A percentile compares a stretch with the other conserved stretches of the same genome.
These are phyloP conservation scores for Botia kubotai DNA, from an alignment of 2,797 vertebrate species.

Conservation along the genomic window DNA sequence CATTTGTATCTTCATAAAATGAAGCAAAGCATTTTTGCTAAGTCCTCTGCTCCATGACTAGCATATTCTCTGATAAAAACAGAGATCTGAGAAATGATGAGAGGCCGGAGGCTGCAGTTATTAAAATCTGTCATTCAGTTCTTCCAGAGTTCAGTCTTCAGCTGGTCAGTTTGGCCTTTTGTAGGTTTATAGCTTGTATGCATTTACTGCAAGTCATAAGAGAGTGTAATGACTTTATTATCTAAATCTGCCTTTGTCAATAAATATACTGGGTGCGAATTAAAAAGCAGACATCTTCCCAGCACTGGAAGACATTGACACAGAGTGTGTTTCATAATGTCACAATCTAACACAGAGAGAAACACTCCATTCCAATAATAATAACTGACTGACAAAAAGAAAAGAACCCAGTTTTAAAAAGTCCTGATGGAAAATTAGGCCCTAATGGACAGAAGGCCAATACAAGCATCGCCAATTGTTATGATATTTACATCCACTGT, in stretches of 20 bases:
- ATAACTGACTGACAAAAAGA: constrained; percentile 35
- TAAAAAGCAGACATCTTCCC: constrained; percentile 47
- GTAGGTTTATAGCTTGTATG: constrained; percentile 17
- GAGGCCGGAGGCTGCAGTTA: constrained; percentile 18
- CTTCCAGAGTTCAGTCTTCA: constrained; percentile 13
- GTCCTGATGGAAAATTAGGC: constrained; percentile 14
- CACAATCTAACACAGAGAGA: constrained; percentile 38
- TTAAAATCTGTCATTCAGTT: constrained; percentile 32
- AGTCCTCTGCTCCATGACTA: constrained; percentile 15
- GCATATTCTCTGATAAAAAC: constrained; percentile 12
- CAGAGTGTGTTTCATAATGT: constrained; percentile 37
- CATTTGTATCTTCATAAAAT: constrained; percentile 20
- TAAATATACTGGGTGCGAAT: constrained; percentile 45
- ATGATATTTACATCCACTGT: constrained; percentile 15
- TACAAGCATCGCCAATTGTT: constrained; percentile 13
- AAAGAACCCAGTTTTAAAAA: neutral
- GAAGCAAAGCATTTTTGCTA: constrained; percentile 20
- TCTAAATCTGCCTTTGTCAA: constrained; percentile 51
- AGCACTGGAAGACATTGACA: constrained; percentile 27
- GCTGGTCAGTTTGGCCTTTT: constrained; percentile 16
- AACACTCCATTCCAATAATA: constrained; percentile 24
- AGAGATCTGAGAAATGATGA: constrained; percentile 22
- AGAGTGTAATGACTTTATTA: constrained; percentile 13
- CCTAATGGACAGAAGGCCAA: constrained; percentile 16
- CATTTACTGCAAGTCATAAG: neutral